These are phyloP conservation scores for Pitangus sulphuratus DNA, from an alignment of 2,797 vertebrate genomes.

Conservation along the genomic window DNA sequence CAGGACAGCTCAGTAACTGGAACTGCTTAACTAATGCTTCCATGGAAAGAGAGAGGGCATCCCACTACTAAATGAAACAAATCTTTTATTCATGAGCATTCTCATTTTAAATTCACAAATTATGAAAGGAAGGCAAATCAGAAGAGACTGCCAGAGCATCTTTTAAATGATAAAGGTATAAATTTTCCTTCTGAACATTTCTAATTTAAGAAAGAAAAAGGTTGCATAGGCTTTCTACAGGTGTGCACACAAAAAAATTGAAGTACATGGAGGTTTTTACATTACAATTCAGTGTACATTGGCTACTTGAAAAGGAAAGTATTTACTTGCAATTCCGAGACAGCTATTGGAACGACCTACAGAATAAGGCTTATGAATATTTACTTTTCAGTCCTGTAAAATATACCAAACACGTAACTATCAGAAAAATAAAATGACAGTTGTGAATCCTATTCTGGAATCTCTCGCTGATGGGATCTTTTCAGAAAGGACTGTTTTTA, in stretches of 20 bases:
- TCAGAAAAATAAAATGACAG: background rate
- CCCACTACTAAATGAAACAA: conserved; percentile 53
- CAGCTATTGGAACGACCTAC: conserved; percentile 25
- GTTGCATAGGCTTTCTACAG: conserved; percentile 80
- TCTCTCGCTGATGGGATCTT: background rate
- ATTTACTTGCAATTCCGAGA: conserved; percentile 29
- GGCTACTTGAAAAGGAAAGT: conserved; percentile 50
- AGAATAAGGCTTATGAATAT: conserved; percentile 57
- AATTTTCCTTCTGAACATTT: conserved; percentile 36
- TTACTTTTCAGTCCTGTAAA: conserved; percentile 17
- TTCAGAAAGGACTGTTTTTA: background rate
- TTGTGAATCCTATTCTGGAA: conserved; percentile 4
- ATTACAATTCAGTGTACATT: conserved; percentile 51
- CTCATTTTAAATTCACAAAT: conserved; percentile 35
- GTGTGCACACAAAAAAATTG: conserved; percentile 27
- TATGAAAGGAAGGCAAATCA: conserved; percentile 65
- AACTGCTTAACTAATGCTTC: background rate
- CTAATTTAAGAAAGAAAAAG: conserved; percentile 54
- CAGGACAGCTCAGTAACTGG: background rate
- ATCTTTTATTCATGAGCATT: conserved; percentile 63
- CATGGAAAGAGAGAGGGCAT: conserved; percentile 13
- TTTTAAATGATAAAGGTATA: conserved; percentile 62
- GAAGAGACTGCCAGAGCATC: conserved; percentile 62
- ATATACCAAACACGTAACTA: background rate
- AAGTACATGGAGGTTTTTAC: conserved; percentile 49